Percentiles rank a stretch among this genome's conserved stretches.
These are phyloP conservation scores for Heliangelus exortis DNA, from an alignment of 2,797 vertebrate species.

Conservation along the genomic window DNA sequence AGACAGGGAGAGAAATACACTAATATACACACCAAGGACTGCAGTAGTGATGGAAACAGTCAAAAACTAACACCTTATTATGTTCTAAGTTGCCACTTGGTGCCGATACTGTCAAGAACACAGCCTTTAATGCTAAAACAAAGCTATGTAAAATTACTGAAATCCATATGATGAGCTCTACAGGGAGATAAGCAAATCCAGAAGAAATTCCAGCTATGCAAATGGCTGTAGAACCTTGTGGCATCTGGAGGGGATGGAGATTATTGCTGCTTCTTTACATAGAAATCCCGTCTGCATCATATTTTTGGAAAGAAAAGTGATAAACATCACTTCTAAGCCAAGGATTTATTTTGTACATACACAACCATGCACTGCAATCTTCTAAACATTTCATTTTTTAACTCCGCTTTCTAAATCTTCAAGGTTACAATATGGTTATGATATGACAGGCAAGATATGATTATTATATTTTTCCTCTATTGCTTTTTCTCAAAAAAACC, in stretches of 20 bases:
- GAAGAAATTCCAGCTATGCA: background rate
- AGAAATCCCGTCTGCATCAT: background rate
- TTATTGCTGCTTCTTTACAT: background rate
- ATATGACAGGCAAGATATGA: background rate
- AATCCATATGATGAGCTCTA: background rate
- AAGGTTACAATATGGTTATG: background rate
- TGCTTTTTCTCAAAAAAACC: background rate
- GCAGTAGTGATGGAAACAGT: background rate
- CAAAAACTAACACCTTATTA: background rate
- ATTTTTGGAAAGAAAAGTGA: background rate
- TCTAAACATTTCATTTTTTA: background rate
- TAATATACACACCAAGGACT: background rate
- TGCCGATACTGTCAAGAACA: background rate
- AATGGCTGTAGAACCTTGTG: background rate
- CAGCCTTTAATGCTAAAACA: background rate
- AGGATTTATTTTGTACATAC: background rate
- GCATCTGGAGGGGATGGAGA: background rate
- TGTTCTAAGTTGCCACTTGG: background rate
- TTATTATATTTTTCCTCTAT: slow-evolving; percentile 35
- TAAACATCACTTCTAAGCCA: background rate
- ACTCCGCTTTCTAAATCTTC: background rate
- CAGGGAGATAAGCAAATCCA: background rate
- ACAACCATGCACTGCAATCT: background rate
- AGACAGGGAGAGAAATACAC: background rate
- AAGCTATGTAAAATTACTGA: background rate